These are phyloP conservation scores for Sphaeramia orbicularis DNA, from an alignment of 2,797 vertebrate species.

Conservation along the genomic window DNA sequence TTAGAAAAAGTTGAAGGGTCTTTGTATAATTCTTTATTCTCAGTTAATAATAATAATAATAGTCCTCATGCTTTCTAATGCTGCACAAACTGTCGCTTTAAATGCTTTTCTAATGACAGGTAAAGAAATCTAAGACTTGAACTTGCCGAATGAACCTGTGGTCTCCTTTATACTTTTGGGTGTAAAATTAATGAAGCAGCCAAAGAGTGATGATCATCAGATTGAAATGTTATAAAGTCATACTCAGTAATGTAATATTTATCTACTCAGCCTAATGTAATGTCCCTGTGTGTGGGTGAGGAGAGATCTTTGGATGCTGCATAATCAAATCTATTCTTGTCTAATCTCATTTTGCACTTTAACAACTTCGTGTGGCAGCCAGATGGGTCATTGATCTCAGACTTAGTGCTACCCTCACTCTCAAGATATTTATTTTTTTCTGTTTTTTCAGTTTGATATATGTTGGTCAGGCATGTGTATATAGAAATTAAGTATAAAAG, in stretches of 20 bases:
- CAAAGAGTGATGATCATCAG: slow-evolving; percentile 23
- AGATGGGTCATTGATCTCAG: slow-evolving; percentile 36
- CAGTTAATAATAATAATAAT: neutral
- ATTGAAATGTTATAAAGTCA: slow-evolving; percentile 32
- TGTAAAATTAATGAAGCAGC: slow-evolving; percentile 28
- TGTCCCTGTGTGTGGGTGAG: slow-evolving; percentile 38
- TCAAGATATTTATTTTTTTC: neutral
- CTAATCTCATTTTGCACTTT: slow-evolving; percentile 67
- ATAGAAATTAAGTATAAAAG: too few species aligned
- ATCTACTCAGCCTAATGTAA: slow-evolving; percentile 52
- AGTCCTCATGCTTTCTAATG: neutral
- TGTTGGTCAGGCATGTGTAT: too few species aligned
- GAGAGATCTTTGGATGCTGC: slow-evolving; percentile 32
- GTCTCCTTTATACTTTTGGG: neutral
- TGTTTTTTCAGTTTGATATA: too few species aligned
- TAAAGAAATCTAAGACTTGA: too few species aligned
- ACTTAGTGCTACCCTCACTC: slow-evolving; percentile 14
- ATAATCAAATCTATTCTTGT: slow-evolving; percentile 65
- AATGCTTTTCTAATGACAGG: too few species aligned
- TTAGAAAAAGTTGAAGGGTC: too few species aligned
- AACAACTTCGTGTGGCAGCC: slow-evolving; percentile 36
- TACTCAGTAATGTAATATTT: slow-evolving; percentile 59
- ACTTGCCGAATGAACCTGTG: neutral
- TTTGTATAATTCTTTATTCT: neutral
- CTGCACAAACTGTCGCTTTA: neutral